Base-by-base conservation (phyloP, 1,140 invertebrate genomes). In the Penaeus indicus region DNA sequence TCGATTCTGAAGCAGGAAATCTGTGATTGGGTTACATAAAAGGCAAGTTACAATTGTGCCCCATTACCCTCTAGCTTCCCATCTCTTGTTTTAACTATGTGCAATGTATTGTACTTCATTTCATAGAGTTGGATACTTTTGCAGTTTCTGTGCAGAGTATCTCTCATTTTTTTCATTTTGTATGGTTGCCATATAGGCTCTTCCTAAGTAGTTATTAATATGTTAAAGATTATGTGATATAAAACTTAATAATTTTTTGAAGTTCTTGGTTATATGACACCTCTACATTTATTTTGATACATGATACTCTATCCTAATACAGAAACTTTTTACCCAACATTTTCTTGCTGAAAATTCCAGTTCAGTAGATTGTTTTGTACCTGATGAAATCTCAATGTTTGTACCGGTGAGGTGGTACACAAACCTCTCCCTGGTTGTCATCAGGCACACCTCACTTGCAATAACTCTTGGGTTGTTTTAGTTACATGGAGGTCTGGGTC, bases 191-290 rank as follows among this genome's bases (percentile, higher is more conserved):
- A 78, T 84, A 84, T 79, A 88, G 87, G 87, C 87, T 64, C 75
- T 88, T 77, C 75, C 82, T 84, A 83, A 75, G 63, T 62, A 84
- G 47, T 54, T 84, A 88, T 63, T 64, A 82, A 72, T 84, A 84
- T 88, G 87, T 88, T 88, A 69, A 88, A 84, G 72, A 88, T 84
- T 87, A 86, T 88, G 87, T 88, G 87, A 88, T 88, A 88, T 88
- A 78, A 64, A 75, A 84, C 87, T 84, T 88, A 88, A 83, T 78
- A 81, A 82, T 22, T 67, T 83, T 84, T 67, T 84, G 62, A 63
- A 83, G 82, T 88, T 84, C 84, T 84, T 64, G 69, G 85, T 88
- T 88, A 54, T 80, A 81, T 75, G 87, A 84, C 87, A 88, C 84
- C 84, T 86, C 77, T 64, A 84, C 69, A 83, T 78, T 72, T 83